Conservation (phyloP, 2,113 vertebrate species). For the Sturnira hondurensis region DNA sequence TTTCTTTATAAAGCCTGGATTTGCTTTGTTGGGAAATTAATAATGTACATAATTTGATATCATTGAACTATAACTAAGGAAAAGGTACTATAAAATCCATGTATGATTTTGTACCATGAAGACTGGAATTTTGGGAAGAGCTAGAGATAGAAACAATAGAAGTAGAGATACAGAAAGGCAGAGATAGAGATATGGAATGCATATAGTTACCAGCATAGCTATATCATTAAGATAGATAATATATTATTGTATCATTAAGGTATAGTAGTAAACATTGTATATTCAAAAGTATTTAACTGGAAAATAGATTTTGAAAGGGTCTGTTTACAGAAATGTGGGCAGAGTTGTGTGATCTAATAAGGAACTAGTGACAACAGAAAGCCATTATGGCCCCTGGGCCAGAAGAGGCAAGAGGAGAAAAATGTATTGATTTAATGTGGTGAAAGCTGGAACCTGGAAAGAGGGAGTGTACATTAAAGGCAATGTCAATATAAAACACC, state of each 20-base stretch:
- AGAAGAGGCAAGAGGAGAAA: not conserved
- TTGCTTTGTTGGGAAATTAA: not conserved
- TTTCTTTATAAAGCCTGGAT: not conserved
- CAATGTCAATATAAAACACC: not conserved
- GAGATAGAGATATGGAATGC: not conserved
- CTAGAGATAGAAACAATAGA: not conserved
- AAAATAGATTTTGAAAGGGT: not conserved
- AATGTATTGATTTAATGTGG: not conserved
- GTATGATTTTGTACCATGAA: not conserved
- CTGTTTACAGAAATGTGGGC: not conserved
- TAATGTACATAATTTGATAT: not conserved
- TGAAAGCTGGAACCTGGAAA: not conserved
- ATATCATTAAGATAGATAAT: not conserved
- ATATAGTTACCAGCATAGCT: not conserved
- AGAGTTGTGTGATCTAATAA: not conserved
- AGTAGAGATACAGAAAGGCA: not conserved
- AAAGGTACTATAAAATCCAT: not conserved
- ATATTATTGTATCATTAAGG: not conserved
- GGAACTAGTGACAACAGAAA: not conserved
- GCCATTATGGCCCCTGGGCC: not conserved
- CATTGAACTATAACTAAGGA: not conserved
- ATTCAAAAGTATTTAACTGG: not conserved
- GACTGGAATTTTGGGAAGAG: not conserved
- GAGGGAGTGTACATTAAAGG: not conserved
- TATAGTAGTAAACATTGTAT: not conserved